A percentile compares a stretch with the other conserved stretches of the same genome.
These are phyloP conservation scores for Carettochelys insculpta DNA, from an alignment of 2,113 vertebrate genomes.

Conservation along the genomic window DNA sequence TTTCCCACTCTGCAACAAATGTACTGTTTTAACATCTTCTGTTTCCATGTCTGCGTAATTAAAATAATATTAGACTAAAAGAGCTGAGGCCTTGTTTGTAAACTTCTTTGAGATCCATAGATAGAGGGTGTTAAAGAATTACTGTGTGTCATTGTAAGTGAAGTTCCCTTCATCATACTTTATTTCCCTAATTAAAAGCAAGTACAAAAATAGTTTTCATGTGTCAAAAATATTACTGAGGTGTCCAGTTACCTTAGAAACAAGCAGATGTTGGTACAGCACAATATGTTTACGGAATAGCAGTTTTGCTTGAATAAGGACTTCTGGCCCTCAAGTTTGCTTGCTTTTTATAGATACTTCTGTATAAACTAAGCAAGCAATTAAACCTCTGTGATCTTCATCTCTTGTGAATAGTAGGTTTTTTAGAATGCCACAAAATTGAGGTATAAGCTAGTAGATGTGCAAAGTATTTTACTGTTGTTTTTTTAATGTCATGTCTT, in stretches of 20 bases:
- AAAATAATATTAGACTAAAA: background rate
- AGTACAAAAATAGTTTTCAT: background rate
- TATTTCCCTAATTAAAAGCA: constrained; percentile 22
- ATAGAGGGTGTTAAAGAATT: background rate
- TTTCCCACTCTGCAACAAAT: background rate
- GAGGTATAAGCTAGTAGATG: background rate
- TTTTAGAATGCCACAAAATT: background rate
- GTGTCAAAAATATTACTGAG: background rate
- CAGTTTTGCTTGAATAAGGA: background rate
- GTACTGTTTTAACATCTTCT: background rate
- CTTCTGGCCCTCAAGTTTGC: background rate
- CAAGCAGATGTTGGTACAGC: background rate
- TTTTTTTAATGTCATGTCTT: too few relatives aligned
- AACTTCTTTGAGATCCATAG: background rate
- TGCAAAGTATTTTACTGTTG: background rate
- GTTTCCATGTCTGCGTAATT: background rate
- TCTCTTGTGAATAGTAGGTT: background rate
- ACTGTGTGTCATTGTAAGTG: background rate
- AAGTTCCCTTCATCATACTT: background rate
- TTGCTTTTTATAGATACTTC: background rate
- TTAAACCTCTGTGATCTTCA: background rate
- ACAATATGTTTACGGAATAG: background rate
- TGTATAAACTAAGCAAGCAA: background rate
- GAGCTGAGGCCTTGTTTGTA: background rate
- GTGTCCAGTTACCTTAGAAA: background rate